Base-by-base conservation (phyloP, 2,888 invertebrate species). In the Callyntrura guangdongensis region DNA sequence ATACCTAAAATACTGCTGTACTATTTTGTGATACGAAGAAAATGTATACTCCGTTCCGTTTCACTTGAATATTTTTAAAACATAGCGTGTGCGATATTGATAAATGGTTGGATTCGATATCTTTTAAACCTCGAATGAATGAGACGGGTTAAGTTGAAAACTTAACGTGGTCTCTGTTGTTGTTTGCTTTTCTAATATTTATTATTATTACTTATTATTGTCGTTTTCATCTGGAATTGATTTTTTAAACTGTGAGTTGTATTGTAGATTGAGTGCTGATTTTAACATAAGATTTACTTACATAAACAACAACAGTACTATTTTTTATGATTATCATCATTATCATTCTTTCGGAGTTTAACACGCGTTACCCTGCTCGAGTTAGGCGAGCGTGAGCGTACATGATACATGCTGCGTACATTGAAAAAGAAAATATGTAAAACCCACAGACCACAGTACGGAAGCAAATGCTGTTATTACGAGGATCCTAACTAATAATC, bases 401-500 rank as follows among this genome's bases (percentile, higher is more conserved):
- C 36, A 36, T 36, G 36, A 36, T 36, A 84, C 84, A 84, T 36
- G 36, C 2, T 36, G 69, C 84, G 69, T 49, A 67, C 53, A 84
- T 84, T 83, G 77, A 89, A 74, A 89, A 83, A 79, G 64, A 77
- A 85, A 72, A 22, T 27, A 67, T 36, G 79, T 53, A 25, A 79
- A 83, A 89, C 45, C 67, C 69, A 79, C n/a, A 47, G 59, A 56
- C 67, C 69, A 79, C n/a, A 47, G 59, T 82, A 56, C 77, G 89
- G 89, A 89, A 89, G 69, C 67, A 79, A 89, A 86, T 85, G 86
- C 36, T 79, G 86, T 72, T 86, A 86, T 86, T 90, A 89, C 12
- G 25, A 79, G 49, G 69, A 90, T 81, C 86, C 90, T 72, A 86
- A 79, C 90, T 86, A 86, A 81, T 74, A 90, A 90, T 90, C 90